Evolutionary conservation across 2,113 vertebrate genomes (phyloP).

Genomic region (Eurystomus gularis): DNA sequence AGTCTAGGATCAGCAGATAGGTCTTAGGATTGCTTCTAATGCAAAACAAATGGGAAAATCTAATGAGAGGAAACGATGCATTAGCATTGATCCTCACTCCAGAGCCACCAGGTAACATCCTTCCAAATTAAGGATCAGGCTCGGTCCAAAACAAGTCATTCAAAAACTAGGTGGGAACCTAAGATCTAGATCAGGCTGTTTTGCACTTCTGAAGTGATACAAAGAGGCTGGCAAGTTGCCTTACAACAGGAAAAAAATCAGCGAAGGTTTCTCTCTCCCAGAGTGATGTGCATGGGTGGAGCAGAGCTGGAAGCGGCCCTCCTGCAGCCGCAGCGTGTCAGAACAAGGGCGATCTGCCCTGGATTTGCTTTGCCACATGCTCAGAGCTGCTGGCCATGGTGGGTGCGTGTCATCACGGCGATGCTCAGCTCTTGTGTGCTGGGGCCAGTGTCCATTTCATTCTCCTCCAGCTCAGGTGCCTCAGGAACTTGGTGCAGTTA

Average conservation of each 20-base stretch:
- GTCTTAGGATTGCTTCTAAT: background rate
- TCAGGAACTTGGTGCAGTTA: background rate
- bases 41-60: background rate
- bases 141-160: background rate
- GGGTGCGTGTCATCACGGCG: fast-evolving
- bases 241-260: background rate
- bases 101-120: background rate
- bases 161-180: background rate
- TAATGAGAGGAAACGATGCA: background rate
- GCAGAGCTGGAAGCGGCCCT: background rate
- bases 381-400: background rate
- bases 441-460: fast-evolving
- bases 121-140: background rate
- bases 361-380: background rate
- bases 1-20: background rate
- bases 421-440: fast-evolving
- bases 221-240: background rate
- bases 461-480: background rate
- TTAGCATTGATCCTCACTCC: background rate
- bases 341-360: background rate
- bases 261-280: background rate
- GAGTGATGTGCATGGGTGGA: background rate
- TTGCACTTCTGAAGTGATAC: background rate
- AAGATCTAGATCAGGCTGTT: constrained; percentile 19
- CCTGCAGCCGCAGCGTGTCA: fast-evolving